Evolutionary conservation across 1,140 invertebrate genomes (phyloP).

Genomic region (Batillaria attramentaria): DNA sequence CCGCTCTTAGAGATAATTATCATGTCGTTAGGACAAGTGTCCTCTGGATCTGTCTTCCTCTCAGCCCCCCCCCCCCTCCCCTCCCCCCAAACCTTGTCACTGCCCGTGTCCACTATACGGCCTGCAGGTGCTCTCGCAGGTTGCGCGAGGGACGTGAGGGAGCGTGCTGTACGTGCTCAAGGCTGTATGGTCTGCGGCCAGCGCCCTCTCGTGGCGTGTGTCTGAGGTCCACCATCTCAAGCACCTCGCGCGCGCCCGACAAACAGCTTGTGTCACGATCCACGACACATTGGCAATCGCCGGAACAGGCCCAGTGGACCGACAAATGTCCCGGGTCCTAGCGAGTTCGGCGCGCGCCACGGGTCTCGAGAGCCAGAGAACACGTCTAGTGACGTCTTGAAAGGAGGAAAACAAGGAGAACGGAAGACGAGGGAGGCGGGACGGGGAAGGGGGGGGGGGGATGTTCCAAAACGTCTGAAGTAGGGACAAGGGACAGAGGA

Average conservation of each 20-base stretch:
- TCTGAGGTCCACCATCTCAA: neutral
- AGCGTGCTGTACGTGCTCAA: neutral
- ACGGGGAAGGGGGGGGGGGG: neutral
- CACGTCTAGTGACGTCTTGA: no score
- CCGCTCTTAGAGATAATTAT: no score
- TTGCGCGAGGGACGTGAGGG: neutral
- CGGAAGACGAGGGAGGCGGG: neutral
- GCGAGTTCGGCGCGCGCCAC: neutral
- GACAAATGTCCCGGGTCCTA: constrained; percentile 16
- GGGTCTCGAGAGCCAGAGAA: no score
- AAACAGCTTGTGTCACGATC: constrained; percentile 13
- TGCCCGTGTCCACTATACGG: no score
- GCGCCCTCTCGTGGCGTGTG: neutral
- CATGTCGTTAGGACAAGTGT: no score
- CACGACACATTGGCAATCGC: neutral
- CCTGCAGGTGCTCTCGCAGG: neutral
- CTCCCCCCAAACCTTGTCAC: no score
- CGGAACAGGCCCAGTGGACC: constrained; percentile 12
- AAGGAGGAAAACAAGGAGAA: neutral
- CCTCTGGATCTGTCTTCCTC: no score
- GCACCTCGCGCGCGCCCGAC: neutral
- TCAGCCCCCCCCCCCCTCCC: no score
- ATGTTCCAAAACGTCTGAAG: no score
- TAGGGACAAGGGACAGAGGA: no score
- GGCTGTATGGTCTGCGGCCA: neutral